Conservation (phyloP, 2,888 invertebrate genomes). For the Drosophila colorata region DNA sequence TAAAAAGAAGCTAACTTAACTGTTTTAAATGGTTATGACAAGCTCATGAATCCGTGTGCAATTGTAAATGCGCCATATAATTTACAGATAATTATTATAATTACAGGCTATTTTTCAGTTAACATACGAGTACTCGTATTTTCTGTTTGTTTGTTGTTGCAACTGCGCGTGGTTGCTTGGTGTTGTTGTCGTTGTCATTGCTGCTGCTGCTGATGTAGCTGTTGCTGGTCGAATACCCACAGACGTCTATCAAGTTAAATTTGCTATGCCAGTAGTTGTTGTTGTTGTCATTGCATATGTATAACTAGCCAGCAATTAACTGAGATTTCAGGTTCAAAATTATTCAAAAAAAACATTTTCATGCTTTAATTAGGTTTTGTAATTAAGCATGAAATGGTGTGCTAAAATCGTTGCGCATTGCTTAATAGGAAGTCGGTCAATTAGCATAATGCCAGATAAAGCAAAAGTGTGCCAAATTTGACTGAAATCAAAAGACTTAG, state of each 20-base stretch:
- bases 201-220: constrained; percentile 24
- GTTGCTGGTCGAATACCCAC: constrained; percentile 48
- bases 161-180: constrained; percentile 19
- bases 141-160: constrained; percentile 25
- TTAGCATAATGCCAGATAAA: constrained; percentile 11
- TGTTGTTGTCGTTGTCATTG: constrained; percentile 7
- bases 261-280: constrained; percentile 26
- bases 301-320: constrained; percentile 59
- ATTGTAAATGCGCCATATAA: constrained; percentile 76
- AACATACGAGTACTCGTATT: constrained; percentile 53
- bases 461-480: constrained; percentile 1
- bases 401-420: constrained; percentile 33
- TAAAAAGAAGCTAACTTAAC: constrained; percentile 53
- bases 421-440: constrained; percentile 26
- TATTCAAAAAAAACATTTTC: constrained; percentile 52
- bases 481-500: constrained; percentile 35
- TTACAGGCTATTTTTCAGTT: constrained; percentile 77
- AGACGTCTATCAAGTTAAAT: constrained; percentile 43
- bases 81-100: constrained; percentile 81
- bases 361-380: constrained; percentile 62
- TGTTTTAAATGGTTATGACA: constrained; percentile 72
- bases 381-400: constrained; percentile 48
- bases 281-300: constrained; percentile 32
- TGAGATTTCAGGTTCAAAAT: constrained; percentile 49
- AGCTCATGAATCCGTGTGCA: constrained; percentile 76